Percentiles rank a stretch among this genome's conserved stretches.
Conservation (phyloP, 2,888 invertebrate genomes). For the Alloscopus bannaensis region DNA sequence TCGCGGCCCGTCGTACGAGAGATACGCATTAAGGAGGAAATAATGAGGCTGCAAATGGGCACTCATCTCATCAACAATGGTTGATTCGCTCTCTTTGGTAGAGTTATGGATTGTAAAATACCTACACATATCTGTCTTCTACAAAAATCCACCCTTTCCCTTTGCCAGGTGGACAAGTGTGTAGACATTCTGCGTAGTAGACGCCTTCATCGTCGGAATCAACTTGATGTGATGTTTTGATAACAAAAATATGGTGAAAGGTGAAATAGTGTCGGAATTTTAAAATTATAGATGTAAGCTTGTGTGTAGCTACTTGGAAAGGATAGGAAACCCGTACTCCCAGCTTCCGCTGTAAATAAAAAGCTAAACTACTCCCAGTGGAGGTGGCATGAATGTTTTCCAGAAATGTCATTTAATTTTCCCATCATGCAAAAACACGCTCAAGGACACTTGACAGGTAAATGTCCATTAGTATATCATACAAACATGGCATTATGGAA, state of each 20-base stretch:
- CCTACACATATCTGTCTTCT: constrained; percentile 9
- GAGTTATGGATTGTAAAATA: no score
- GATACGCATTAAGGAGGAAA: constrained; percentile 22
- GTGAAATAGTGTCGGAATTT: constrained; percentile 61
- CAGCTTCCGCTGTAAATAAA: neutral
- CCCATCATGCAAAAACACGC: neutral
- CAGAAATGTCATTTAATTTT: constrained; percentile 11
- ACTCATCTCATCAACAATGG: constrained; percentile 41
- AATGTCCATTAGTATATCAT: neutral
- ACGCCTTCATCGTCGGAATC: constrained; percentile 4
- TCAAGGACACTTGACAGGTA: neutral
- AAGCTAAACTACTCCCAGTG: neutral
- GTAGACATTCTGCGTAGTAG: no score
- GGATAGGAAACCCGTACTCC: neutral
- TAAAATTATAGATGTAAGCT: constrained; percentile 25
- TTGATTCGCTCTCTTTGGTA: constrained; percentile 21
- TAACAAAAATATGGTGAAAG: constrained; percentile 43
- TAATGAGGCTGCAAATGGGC: constrained; percentile 55
- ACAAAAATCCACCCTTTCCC: constrained; percentile 19
- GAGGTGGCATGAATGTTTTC: neutral
- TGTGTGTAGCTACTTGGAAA: neutral
- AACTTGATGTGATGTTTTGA: constrained; percentile 23
- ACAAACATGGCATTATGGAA: neutral
- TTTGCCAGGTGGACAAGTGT: constrained; percentile 43
- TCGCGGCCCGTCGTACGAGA: constrained; percentile 12